Conservation (phyloP, 1,140 invertebrate species). For the Solenopsis invicta region DNA sequence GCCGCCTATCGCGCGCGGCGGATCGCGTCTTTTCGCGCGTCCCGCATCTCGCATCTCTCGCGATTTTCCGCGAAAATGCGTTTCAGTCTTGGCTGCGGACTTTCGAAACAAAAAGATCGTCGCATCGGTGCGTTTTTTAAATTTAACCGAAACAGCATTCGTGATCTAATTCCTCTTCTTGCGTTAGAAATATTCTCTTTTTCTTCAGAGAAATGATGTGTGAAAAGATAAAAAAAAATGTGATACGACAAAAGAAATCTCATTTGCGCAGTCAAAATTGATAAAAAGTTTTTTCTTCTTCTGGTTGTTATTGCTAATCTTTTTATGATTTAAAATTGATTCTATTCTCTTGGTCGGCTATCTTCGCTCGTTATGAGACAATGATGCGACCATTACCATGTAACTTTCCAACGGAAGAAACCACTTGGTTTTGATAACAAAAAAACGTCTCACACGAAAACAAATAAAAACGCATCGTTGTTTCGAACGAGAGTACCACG, state of each 20-base stretch:
- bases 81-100: background rate
- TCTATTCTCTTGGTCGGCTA: background rate
- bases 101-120: no score
- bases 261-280: background rate
- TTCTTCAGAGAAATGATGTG: background rate
- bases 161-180: background rate
- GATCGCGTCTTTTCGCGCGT: conserved; percentile 63
- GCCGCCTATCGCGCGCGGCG: conserved; percentile 43
- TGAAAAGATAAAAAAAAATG: background rate
- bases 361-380: background rate
- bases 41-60: conserved; percentile 48
- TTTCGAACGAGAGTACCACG: conserved; percentile 8
- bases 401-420: conserved; percentile 54
- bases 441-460: conserved; percentile 9
- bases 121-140: background rate
- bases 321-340: background rate
- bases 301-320: no score
- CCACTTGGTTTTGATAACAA: background rate
- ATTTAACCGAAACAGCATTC: background rate
- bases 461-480: conserved; percentile 13
- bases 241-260: background rate
- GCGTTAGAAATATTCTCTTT: background rate
- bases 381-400: background rate
- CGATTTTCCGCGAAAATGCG: conserved; percentile 67
- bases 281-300: background rate